Base-by-base conservation (phyloP, 2,888 invertebrate species). In the Amitus sp. region DNA sequence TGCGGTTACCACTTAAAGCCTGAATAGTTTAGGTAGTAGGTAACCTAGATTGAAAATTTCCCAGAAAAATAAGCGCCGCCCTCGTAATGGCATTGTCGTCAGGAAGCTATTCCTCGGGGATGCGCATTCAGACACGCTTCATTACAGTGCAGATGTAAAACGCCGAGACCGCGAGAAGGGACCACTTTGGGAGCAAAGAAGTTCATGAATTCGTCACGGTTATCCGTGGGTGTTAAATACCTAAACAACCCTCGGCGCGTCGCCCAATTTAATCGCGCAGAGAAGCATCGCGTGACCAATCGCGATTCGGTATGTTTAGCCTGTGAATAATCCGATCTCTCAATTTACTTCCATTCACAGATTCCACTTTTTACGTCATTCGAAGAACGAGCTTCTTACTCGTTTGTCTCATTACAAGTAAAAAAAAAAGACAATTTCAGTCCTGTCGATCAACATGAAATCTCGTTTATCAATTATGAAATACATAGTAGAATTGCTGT, bases 131-230 rank as follows among this genome's bases (percentile, higher is more conserved):
- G 73, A 60, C 62, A 74, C 68, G 68, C 67, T 70, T 42, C 48
- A 67, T 73, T 71, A 72, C 52, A 43, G 52, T 46, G 42, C 68
- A 70, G 72, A 70, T 71, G 59, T 43, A 62, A 43, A 58, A 66
- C 57, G 57, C 48, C 30, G 27, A 30, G 2, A 46, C 40, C 28
- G 49, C 33, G 53, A 59, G 7, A 47, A 52, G 19, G 28, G 50
- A 53, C 73, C 73, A 73, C 73, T 73, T 73, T 73, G 60, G 40
- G 23, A 58, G 47, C 52, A 70, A 60, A 67, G 56, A 58, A 65
- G 68, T 73, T 68, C 62, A 76, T 74, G 67, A 78, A 78, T 79
- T 79, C 68, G 77, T 51, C 47, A 65, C 54, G 65, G 55, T 62
- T 65, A 60, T 65, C 52, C 56, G 12, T 45, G 47, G 43, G 55